Conservation (phyloP, 2,797 vertebrate species). For the Mergus octosetaceus region DNA sequence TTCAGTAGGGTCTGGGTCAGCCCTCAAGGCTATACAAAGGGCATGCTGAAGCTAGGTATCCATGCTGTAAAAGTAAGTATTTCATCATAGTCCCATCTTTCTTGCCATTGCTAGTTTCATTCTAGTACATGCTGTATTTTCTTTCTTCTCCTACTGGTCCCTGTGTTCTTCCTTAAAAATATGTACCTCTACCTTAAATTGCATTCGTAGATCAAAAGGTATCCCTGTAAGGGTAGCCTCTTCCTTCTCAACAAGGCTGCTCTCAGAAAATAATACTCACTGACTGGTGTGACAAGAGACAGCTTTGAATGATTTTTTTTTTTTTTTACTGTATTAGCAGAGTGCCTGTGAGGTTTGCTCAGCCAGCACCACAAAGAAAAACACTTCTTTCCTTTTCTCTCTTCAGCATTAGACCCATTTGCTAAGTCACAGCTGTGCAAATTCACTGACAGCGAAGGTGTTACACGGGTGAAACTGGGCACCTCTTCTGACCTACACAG, state of each 20-base stretch:
- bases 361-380: slow-evolving; percentile 29
- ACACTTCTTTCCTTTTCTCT: not conserved
- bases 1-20: not conserved
- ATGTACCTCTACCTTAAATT: not conserved
- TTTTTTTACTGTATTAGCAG: slow-evolving; percentile 13
- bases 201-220: not conserved
- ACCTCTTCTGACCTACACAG: not conserved
- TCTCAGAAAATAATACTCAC: not conserved
- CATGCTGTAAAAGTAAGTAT: not conserved
- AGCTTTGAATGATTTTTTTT: slow-evolving; percentile 21
- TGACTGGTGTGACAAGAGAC: not conserved
- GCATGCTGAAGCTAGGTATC: not conserved
- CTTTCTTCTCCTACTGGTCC: not conserved
- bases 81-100: not conserved
- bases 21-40: not conserved
- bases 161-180: slow-evolving; percentile 5
- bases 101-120: not conserved
- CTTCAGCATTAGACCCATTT: not conserved
- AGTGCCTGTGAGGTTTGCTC: not conserved
- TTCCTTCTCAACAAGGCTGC: not conserved
- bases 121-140: not conserved
- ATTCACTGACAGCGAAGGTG: not conserved
- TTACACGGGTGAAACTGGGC: not conserved
- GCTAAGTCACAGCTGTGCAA: slow-evolving; percentile 36
- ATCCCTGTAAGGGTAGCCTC: not conserved